These are phyloP conservation scores for Anarhynchus alexandrinus DNA, from an alignment of 2,113 vertebrate genomes.

Conservation along the genomic window DNA sequence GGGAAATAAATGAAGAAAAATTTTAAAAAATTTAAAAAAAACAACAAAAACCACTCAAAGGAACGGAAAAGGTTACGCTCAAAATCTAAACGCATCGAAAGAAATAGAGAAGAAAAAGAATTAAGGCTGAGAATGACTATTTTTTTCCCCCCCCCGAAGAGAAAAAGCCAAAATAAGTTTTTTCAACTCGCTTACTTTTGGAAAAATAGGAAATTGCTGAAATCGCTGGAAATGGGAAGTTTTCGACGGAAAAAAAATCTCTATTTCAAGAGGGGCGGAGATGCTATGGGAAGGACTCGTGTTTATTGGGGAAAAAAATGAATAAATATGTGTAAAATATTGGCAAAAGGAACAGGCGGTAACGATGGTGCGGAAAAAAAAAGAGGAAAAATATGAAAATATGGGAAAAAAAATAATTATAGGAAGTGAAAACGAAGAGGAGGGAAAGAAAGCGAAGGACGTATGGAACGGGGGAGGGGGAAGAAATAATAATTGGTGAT, in stretches of 20 bases:
- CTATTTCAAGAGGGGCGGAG: not conserved
- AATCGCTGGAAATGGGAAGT: not conserved
- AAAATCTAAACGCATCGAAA: not conserved
- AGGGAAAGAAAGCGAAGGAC: not conserved
- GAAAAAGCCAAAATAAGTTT: not conserved
- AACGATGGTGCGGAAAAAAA: not conserved
- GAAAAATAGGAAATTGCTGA: not conserved
- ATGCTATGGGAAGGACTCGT: not conserved
- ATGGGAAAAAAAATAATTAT: not conserved
- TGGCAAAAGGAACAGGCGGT: not conserved
- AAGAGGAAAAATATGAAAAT: not conserved
- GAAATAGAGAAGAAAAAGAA: not conserved
- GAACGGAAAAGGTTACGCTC: not conserved
- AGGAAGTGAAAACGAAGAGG: not conserved
- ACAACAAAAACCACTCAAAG: not conserved
- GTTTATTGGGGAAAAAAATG: not conserved
- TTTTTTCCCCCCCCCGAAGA: not conserved
- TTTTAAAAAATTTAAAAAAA: not conserved
- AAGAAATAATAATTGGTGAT: no score
- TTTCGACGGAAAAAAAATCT: not conserved
- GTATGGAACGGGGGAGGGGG: no score
- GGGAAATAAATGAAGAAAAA: not conserved
- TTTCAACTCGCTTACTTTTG: not conserved
- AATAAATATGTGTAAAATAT: not conserved
- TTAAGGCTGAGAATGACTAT: not conserved